Conservation (phyloP, 2,797 vertebrate species). For the Smutsia temminckii region DNA sequence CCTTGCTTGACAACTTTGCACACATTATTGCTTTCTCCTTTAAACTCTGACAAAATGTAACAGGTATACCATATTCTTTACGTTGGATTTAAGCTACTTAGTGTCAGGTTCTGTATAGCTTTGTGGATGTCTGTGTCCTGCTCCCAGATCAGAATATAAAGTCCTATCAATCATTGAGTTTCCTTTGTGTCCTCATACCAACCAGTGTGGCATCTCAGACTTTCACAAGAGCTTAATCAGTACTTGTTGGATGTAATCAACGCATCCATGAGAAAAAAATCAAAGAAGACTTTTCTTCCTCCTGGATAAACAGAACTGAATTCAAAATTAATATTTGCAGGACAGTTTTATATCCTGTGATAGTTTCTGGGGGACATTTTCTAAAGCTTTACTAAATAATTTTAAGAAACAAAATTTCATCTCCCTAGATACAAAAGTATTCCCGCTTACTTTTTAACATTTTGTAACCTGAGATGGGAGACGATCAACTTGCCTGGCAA, state of each 20-base stretch:
- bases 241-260: not conserved
- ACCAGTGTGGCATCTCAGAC: not conserved
- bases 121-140: not conserved
- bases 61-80: not conserved
- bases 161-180: not conserved
- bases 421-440: not conserved
- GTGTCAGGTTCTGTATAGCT: not conserved
- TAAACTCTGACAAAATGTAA: not conserved
- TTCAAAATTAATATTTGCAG: constrained; percentile 21
- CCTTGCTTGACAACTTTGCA: not conserved
- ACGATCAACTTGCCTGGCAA: not conserved
- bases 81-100: not conserved
- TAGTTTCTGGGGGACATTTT: not conserved
- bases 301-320: not conserved
- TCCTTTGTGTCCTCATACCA: not conserved
- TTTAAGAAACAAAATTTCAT: not conserved
- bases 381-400: not conserved
- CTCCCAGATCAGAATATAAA: not conserved
- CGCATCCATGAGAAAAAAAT: not conserved
- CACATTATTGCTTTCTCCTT: not conserved
- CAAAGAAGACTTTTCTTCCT: not conserved
- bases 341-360: not conserved
- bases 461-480: not conserved
- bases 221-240: not conserved
- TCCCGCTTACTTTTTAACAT: not conserved